Evolutionary conservation across 2,888 invertebrate genomes (phyloP), one percentile per base, ranked within the genome.

Genomic region (Invenusta paracnida): DNA sequence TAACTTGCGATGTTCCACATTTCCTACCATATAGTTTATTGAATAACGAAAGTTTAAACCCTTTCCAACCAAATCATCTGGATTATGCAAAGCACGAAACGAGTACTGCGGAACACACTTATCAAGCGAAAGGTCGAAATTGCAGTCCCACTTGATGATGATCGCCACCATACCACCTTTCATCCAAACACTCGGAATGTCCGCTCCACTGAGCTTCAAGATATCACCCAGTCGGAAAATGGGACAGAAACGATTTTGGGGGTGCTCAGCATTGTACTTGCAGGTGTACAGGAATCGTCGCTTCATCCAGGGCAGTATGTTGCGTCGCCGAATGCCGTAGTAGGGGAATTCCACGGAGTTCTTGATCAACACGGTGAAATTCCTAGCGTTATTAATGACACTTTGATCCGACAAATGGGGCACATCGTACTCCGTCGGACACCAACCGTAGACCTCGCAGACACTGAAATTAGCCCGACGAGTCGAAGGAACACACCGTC

Each of bases 301-400:
- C 0, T 23, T 67, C 83, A 85, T 79, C 84, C 67, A 81, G 48
- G 29, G n/a, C 0, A 87, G 67, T 23, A 87, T 87, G 31, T 87
- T 87, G 2, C 87, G 86, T 29, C 87, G 83, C 29, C 86, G 86
- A 0, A 85, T 82, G n/a, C 30, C 30, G 29, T 87, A 87, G 1
- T 87, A 23, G n/a, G 67, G 29, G 23, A 87, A 87, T 73, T 82
- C 87, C 5, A 87, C 84, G 30, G 67, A 66, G 29, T 87, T 87
- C 23, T 87, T 87, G 0, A 87, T 67, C 0, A 87, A 48, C 29
- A 87, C 66, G 84, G 87, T 87, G 31, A 87, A 86, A n/a, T 86
- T 86, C 25, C 29, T 27, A 23, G 73, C 85, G 29, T 67, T 84
- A 17, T 83, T 5, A 11, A 84, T n/a, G 2, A 67, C 11, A 2